A percentile compares a stretch with the other conserved stretches of the same genome.
Conservation (phyloP, 2,888 invertebrate species). For the Liodrosophila aerea region DNA sequence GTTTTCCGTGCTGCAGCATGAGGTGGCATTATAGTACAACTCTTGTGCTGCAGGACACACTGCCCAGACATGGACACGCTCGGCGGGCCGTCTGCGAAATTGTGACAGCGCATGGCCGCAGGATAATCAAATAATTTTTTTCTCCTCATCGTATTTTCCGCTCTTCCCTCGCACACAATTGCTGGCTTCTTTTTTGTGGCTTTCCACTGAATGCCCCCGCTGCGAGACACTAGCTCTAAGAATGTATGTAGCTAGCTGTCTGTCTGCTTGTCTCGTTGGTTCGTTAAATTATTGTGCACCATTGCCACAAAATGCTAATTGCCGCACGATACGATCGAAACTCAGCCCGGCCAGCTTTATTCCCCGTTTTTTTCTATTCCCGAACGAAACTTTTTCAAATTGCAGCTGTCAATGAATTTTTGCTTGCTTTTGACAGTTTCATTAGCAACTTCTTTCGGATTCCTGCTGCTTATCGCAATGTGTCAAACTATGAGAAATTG, state of each 20-base stretch:
- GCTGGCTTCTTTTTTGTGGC: slow-evolving; percentile 45
- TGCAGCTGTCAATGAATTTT: slow-evolving; percentile 68
- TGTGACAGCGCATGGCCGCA: slow-evolving; percentile 81
- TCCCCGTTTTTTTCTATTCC: not conserved
- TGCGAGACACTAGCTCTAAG: slow-evolving; percentile 17
- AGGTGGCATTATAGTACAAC: slow-evolving; percentile 3
- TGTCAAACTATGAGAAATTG: slow-evolving; percentile 67
- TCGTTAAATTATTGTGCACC: slow-evolving; percentile 76
- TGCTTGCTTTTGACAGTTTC: slow-evolving; percentile 54
- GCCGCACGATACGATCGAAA: slow-evolving; percentile 73
- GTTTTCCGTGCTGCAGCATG: slow-evolving; percentile 51
- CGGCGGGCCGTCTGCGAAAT: slow-evolving; percentile 73
- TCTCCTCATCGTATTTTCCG: slow-evolving; percentile 34
- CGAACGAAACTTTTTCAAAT: slow-evolving; percentile 61
- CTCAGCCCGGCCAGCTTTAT: slow-evolving; percentile 22
- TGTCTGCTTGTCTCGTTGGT: slow-evolving; percentile 20
- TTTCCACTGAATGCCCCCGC: slow-evolving; percentile 29
- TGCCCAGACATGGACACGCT: slow-evolving; percentile 45
- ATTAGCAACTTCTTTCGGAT: slow-evolving; percentile 35
- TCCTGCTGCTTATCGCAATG: slow-evolving; percentile 62
- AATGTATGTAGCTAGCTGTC: not conserved
- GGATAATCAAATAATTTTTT: slow-evolving; percentile 79
- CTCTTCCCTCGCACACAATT: slow-evolving; percentile 32
- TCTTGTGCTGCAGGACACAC: slow-evolving; percentile 18
- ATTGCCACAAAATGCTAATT: slow-evolving; percentile 79